phyloP scores from a whole-genome alignment of 1,140 invertebrate species.

The Macrotrachela quadricornifera region DNA sequence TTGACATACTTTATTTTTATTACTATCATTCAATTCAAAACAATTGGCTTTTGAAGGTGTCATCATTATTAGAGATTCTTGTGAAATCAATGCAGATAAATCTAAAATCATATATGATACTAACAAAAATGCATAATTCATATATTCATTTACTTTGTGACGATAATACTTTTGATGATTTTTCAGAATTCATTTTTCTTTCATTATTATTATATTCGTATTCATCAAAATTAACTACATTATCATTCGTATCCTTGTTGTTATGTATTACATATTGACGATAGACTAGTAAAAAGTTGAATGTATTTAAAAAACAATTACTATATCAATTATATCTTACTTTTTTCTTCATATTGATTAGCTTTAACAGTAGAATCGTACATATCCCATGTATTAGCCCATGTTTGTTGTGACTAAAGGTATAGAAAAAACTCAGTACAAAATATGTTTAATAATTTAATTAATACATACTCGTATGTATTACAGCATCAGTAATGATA shows the following conservation, averaged over 20 bases:
- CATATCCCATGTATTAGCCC: conserved; percentile 26
- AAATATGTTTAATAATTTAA: neutral
- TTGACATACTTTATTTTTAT: neutral
- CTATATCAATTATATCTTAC: neutral
- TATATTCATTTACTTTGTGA: no score
- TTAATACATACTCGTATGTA: conserved; percentile 15
- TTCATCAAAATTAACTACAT: no score
- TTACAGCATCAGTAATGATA: conserved; percentile 22
- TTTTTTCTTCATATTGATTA: conserved; percentile 14
- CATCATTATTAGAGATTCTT: neutral
- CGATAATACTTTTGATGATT: no score
- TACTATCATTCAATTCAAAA: neutral
- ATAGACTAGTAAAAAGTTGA: neutral
- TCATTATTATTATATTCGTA: no score
- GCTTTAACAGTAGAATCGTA: conserved; percentile 21
- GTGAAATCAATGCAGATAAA: neutral
- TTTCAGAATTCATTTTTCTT: no score
- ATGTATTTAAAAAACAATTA: conserved; percentile 1
- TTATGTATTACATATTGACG: no score
- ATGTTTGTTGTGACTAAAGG: conserved; percentile 18
- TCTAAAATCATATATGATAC: neutral
- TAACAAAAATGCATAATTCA: no score
- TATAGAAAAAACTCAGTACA: neutral
- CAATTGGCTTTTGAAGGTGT: no score
- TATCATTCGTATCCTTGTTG: no score